A percentile compares a stretch with the other conserved stretches of the same genome.
Evolutionary conservation across 2,113 vertebrate species (phyloP).

Genomic region (Toxostoma redivivum): DNA sequence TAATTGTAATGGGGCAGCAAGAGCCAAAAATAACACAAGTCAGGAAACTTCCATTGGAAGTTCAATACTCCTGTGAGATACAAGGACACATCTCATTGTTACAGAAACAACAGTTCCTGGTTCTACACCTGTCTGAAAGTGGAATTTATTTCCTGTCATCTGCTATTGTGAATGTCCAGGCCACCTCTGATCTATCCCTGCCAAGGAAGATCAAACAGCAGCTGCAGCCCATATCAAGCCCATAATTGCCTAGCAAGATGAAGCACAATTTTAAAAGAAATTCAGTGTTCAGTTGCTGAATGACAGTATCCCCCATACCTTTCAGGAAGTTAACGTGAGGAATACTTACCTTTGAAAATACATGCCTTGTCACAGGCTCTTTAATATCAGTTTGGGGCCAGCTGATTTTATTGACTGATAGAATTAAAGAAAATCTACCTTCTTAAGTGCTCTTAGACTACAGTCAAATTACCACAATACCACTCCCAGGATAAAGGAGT

Average conservation of each 20-base stretch:
- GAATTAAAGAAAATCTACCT: neutral
- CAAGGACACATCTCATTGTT: neutral
- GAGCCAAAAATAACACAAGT: neutral
- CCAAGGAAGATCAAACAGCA: neutral
- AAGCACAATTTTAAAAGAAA: neutral
- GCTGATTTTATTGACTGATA: neutral
- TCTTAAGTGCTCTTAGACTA: neutral
- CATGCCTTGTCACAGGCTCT: neutral
- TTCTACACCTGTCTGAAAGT: neutral
- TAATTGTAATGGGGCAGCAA: neutral
- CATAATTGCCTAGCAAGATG: neutral
- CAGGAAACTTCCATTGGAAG: neutral
- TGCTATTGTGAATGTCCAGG: neutral
- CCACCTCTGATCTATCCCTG: neutral
- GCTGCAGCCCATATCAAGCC: neutral
- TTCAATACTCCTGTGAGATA: neutral
- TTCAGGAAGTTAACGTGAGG: neutral
- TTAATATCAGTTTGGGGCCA: neutral
- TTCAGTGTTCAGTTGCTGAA: neutral
- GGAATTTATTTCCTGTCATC: neutral
- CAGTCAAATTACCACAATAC: neutral
- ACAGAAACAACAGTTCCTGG: neutral
- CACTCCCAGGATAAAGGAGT: neutral
- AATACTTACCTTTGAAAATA: neutral
- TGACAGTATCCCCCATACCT: neutral